Base-by-base conservation (phyloP, 2,797 vertebrate genomes). In the Notolabrus celidotus region DNA sequence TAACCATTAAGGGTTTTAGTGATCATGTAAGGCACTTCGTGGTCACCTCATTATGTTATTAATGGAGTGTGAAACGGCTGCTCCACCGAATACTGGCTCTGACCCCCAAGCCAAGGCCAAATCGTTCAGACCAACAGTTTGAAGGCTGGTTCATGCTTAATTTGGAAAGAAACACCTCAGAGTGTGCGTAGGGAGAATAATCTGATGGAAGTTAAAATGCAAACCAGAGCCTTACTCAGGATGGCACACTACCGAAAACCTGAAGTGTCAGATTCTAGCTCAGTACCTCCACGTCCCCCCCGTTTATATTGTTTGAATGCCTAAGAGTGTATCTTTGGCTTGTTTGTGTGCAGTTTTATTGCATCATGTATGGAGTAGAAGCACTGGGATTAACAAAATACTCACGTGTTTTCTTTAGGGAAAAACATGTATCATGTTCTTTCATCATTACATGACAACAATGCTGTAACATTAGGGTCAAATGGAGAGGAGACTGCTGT, bases 41-140 rank as follows among this genome's bases (percentile, higher is more conserved):
- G 65, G 61, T 78, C 77, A 74, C 60, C 82, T 90, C 86, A 92
- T 92, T 90, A 83, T 89, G 86, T 67, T 68, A 77, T 88, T 87
- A 92, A 92, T 92, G 86, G 86, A 58, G 80, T 87, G 88, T 88
- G 92, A 92, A 88, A 83, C 71, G 73, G 62, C 61, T 53, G 19
- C 46, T 62, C 17, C 20, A 56, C 65, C 27, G 53, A 52, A 52
- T 41, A 50, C 53, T 33, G 33, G 49, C 62, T 69, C 65, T 5
- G 7, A 60, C 66, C 74, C 61, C 19, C 54, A 71, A 67, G 70
- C 63, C 27, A 31, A n/a, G 53, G 43, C 50, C 47, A 34, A 23
- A 75, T 55, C 60, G 33, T 79, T 76, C 50, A 68, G 60, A 58
- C 47, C 39, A 34, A 57, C 38, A 64, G 17, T 53, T 43, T 71